Evolutionary conservation across 1,140 invertebrate species (phyloP), one percentile per base, ranked within the genome.

Genomic region (Pseudomyrmex flavicornis): DNA sequence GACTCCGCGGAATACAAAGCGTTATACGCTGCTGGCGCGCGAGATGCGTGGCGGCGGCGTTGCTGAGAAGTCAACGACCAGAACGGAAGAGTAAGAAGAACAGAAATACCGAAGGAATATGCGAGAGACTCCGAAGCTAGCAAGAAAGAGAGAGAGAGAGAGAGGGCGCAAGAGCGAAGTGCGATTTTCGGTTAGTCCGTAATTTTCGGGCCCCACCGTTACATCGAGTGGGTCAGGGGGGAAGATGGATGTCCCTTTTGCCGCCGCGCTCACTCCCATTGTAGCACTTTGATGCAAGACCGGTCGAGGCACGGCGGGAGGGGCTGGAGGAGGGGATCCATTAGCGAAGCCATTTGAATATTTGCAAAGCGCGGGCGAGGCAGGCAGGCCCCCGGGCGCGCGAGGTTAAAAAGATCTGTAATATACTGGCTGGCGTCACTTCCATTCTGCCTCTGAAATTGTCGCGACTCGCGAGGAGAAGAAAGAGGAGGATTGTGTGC

Each of bases 261-360:
- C 80, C 72, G 82, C 86, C 72, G 82, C 86, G 70, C 82, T 88
- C 87, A 79, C 87, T 80, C 88, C 77, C 80, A 85, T 84, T 88
- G 82, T 89, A 90, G 82, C 91, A 93, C 92, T 94, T 93, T 92
- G 93, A 93, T 91, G 91, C 91, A 90, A 92, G 91, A 92, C 88
- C 91, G 54, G 69, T 70, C 50, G 58, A 44, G 61, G 68, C 58
- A 35, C 83, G 85, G 82, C 44, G 79, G 69, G 74, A 86, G 84
- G 89, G 7, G 35, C 10, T n/a, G 66, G 26, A 52, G 15, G 50
- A 50, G 48, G 84, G 89, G 89, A 88, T 92, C 93, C 93, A 94
- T 94, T 94, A 93, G 92, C 84, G 88, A 84, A 91, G 88, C 92
- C 93, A 94, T 94, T 94, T 93, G 93, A 94, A 93, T 94, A 93